Percentiles rank a stretch among this genome's conserved stretches.
Evolutionary conservation across 1,140 invertebrate species (phyloP).

Genomic region (Zaprionus vittiger): DNA sequence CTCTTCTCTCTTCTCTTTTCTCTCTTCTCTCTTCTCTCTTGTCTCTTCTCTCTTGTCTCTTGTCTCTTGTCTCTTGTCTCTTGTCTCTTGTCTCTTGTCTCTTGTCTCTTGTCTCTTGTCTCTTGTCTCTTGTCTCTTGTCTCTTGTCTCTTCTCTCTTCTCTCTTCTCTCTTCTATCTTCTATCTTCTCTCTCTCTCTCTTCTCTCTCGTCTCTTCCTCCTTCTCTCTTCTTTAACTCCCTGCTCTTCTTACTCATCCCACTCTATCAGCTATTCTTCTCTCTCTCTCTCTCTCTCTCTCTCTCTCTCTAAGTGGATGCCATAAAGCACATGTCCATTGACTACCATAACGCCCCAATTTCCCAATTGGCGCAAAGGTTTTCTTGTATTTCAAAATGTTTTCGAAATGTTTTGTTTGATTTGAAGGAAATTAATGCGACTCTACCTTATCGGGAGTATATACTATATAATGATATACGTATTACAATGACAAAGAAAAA

Average conservation of each 20-base stretch:
- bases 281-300: neutral
- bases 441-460: slow-evolving; percentile 52
- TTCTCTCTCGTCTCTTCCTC: no score
- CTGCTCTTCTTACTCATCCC: no score
- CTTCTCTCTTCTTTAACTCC: neutral
- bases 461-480: slow-evolving; percentile 6
- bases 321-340: slow-evolving; percentile 13
- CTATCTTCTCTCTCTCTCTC: neutral
- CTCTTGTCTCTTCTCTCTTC: no score
- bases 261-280: no score
- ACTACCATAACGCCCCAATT: neutral
- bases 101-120: neutral
- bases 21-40: no score
- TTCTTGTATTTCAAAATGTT: neutral
- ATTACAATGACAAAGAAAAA: slow-evolving; percentile 61
- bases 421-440: slow-evolving; percentile 1
- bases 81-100: no score
- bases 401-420: slow-evolving; percentile 10
- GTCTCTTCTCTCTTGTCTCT: no score
- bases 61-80: neutral
- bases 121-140: neutral
- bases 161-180: no score
- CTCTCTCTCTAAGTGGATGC: slow-evolving; percentile 4
- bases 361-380: neutral
- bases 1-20: no score